Evolutionary conservation across 2,888 invertebrate genomes (phyloP), one percentile per base, ranked within the genome.

Genomic region (Cephus rjabovi): DNA sequence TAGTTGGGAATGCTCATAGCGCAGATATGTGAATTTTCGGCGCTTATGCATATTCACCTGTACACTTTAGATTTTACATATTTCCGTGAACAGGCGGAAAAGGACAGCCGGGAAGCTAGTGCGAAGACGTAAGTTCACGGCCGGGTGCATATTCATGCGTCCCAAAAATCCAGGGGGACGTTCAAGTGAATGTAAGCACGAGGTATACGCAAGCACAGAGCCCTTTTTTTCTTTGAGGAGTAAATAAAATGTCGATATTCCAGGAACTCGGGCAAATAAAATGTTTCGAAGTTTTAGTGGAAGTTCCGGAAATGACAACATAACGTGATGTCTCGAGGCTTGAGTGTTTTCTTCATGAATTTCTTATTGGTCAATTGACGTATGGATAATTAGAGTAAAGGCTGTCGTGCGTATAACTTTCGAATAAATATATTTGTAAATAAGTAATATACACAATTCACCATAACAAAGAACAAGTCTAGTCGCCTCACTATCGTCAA

Each of bases 41-140:
- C 80, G 76, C 79, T 34, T 85, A 86, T 87, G 84, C 85, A 86
- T 86, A 87, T 87, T 87, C 86, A 84, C 83, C 76, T 76, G 85
- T 85, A 85, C 85, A 85, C 86, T 85, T 79, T 23, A 23, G 56
- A 56, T 70, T n/a, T 34, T 81, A 83, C 80, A 80, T 86, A 81
- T 80, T 75, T 75, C 77, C 74, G 75, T 73, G 79, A 81, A 71
- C 77, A 79, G 76, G 79, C 23, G 56, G 56, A 23, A 56, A 1
- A 9, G 56, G 56, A 23, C 23, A 56, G 23, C 23, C 6, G 15
- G 23, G 40, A 40, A 40, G 73, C 73, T 56, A 12, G 37, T 56
- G 70, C 34, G 76, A 73, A 82, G 78, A 68, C 23, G 76, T 80
- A 56, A 56, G 56, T 56, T 56, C 56, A 56, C 23, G 23, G 56